A percentile compares a stretch with the other conserved stretches of the same genome.
These are phyloP conservation scores for Periophthalmus magnuspinnatus DNA, from an alignment of 2,797 vertebrate genomes.

Conservation along the genomic window DNA sequence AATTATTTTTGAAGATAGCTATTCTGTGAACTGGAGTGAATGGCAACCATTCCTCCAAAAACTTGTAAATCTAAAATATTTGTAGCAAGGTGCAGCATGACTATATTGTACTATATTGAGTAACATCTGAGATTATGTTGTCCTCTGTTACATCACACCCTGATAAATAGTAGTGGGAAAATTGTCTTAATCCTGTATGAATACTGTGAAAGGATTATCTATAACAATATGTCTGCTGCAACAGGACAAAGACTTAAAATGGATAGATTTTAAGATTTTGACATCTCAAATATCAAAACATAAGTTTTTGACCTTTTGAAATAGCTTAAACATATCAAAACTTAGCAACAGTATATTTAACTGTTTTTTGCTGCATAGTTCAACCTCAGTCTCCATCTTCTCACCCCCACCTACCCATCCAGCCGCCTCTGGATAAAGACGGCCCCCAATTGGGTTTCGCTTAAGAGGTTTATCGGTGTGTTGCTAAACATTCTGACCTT, in stretches of 20 bases:
- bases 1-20: not conserved
- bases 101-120: not conserved
- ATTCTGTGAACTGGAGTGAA: not conserved
- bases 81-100: not conserved
- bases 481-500: constrained; percentile 87
- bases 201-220: constrained; percentile 4
- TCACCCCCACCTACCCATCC: constrained; percentile 34
- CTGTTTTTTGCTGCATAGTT: constrained; percentile 28
- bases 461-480: constrained; percentile 85
- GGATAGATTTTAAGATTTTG: not conserved
- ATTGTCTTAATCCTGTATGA: constrained; percentile 2
- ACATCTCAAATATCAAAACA: no score
- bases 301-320: not conserved
- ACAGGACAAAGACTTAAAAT: not conserved
- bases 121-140: not conserved
- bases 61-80: not conserved
- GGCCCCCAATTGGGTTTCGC: constrained; percentile 78
- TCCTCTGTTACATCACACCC: not conserved
- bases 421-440: constrained; percentile 73
- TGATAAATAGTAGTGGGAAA: not conserved
- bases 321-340: not conserved
- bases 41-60: not conserved
- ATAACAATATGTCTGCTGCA: constrained; percentile 4
- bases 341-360: not conserved
- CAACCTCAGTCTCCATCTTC: constrained; percentile 15